These are phyloP conservation scores for Helicolenus hilgendorfi DNA, from an alignment of 2,797 vertebrate genomes.

Conservation along the genomic window DNA sequence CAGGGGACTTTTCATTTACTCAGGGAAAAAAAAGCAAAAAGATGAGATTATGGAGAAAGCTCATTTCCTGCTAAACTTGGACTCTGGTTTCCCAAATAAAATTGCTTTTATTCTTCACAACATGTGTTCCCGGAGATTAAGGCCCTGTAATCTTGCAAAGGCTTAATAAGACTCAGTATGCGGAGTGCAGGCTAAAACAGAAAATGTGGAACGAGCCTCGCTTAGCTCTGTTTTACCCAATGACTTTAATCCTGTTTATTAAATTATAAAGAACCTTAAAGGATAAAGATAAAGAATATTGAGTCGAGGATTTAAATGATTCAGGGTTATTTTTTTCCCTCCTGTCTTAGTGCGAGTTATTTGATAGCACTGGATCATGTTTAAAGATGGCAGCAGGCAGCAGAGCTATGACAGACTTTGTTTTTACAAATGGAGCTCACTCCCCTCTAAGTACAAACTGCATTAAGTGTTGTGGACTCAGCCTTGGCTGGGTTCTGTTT, in stretches of 20 bases:
- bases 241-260: slow-evolving; percentile 93
- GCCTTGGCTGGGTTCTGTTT: slow-evolving; percentile 58
- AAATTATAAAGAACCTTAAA: slow-evolving; percentile 95
- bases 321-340: slow-evolving; percentile 83
- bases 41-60: slow-evolving; percentile 91
- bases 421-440: slow-evolving; percentile 76
- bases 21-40: slow-evolving; percentile 71
- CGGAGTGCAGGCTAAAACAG: slow-evolving; percentile 87
- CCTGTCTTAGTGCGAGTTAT: slow-evolving; percentile 84
- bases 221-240: slow-evolving; percentile 81
- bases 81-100: slow-evolving; percentile 94
- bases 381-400: slow-evolving; percentile 80
- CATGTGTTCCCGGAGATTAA: slow-evolving; percentile 95
- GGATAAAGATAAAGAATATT: slow-evolving; percentile 93
- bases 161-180: slow-evolving; percentile 89
- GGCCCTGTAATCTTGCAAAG: slow-evolving; percentile 90
- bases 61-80: slow-evolving; percentile 92
- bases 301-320: slow-evolving; percentile 91
- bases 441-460: slow-evolving; percentile 65
- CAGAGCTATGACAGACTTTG: slow-evolving; percentile 80
- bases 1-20: slow-evolving; percentile 86
- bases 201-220: slow-evolving; percentile 85
- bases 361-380: slow-evolving; percentile 90
- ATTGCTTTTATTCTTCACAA: slow-evolving; percentile 95
- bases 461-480: slow-evolving; percentile 56